A percentile compares a stretch with the other conserved stretches of the same genome.
Conservation (phyloP, 2,888 invertebrate genomes). For the Dorcus hopei region DNA sequence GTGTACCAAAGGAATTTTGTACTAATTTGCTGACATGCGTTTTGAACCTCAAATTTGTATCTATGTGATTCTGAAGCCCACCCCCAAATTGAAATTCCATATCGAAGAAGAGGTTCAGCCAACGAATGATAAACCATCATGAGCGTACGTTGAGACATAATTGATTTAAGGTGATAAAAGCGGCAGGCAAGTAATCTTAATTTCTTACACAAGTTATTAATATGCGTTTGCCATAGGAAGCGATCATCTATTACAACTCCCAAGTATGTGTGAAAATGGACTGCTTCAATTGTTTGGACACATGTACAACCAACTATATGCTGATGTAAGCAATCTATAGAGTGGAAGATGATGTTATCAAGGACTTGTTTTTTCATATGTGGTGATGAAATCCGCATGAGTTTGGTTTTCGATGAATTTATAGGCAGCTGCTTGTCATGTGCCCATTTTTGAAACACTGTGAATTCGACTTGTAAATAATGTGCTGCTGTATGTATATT, state of each 20-base stretch:
- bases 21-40: no score
- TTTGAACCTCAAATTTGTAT: no score
- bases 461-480: neutral
- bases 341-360: no score
- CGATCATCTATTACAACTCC: no score
- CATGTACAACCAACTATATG: neutral
- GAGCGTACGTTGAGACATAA: neutral
- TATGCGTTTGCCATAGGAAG: no score
- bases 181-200: neutral
- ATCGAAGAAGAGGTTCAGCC: neutral
- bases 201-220: no score
- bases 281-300: neutral
- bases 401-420: neutral
- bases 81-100: neutral
- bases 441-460: neutral
- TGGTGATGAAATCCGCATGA: neutral
- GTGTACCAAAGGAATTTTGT: no score
- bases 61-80: no score
- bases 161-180: neutral
- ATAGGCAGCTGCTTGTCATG: neutral
- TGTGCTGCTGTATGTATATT: neutral
- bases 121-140: neutral
- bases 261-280: no score
- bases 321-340: no score
- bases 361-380: neutral